Evolutionary conservation across 1,140 invertebrate genomes (phyloP).

Genomic region (Euwallacea similis): DNA sequence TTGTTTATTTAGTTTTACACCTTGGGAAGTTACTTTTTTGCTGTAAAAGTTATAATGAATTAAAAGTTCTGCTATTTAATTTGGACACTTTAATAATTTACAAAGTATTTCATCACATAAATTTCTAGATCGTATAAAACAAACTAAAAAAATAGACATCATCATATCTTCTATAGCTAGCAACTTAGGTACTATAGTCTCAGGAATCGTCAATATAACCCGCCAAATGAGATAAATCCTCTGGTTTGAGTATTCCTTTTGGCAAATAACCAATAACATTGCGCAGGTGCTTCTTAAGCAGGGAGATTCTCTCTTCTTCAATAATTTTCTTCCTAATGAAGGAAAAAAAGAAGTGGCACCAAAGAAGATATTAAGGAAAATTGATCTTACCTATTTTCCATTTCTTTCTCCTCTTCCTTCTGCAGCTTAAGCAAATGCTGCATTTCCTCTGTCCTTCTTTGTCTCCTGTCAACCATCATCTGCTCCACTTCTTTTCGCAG

Average conservation of each 20-base stretch:
- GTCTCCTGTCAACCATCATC: slow-evolving; percentile 48
- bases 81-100: too few relatives aligned
- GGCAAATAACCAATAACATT: slow-evolving; percentile 55
- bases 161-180: not conserved
- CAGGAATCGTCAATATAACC: slow-evolving; percentile 10
- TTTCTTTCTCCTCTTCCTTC: slow-evolving; percentile 47
- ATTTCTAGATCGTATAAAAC: too few relatives aligned
- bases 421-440: slow-evolving; percentile 44
- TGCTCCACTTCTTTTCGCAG: slow-evolving; percentile 48
- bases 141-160: not conserved
- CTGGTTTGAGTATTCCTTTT: slow-evolving; percentile 49
- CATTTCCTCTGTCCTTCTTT: slow-evolving; percentile 48
- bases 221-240: slow-evolving; percentile 53
- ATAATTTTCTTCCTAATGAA: slow-evolving; percentile 51
- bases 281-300: slow-evolving; percentile 54
- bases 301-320: slow-evolving; percentile 53
- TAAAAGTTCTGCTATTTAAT: too few relatives aligned
- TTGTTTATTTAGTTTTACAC: too few relatives aligned
- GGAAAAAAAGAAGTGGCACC: slow-evolving; percentile 29
- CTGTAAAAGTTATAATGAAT: too few relatives aligned
- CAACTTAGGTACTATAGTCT: not conserved
- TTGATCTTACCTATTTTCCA: slow-evolving; percentile 46
- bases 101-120: too few relatives aligned
- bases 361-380: slow-evolving; percentile 17
- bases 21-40: too few relatives aligned